Conservation (phyloP, 2,888 invertebrate genomes). For the Lycophotia porphyrea region DNA sequence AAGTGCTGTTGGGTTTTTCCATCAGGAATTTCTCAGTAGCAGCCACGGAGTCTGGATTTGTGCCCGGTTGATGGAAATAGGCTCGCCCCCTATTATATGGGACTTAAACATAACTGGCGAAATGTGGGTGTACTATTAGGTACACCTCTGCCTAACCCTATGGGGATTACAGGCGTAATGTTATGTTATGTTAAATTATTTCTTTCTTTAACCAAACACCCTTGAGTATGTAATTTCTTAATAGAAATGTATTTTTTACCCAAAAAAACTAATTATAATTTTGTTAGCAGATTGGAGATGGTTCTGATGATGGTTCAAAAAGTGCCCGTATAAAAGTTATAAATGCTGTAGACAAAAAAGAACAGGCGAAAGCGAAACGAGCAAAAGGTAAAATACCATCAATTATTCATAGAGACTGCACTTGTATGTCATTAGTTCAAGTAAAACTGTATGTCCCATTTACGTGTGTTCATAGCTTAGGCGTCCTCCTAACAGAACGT, state of each 20-base stretch:
- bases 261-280: not conserved
- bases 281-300: conserved; percentile 79
- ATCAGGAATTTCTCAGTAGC: too few species aligned
- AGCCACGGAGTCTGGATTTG: too few species aligned
- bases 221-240: not conserved
- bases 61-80: too few species aligned
- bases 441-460: conserved; percentile 42
- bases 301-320: conserved; percentile 76
- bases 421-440: conserved; percentile 41
- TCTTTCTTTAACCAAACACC: not conserved
- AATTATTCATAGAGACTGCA: conserved; percentile 22
- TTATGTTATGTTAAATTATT: too few species aligned
- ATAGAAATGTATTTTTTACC: not conserved
- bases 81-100: too few species aligned
- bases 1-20: too few species aligned
- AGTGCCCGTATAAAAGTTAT: conserved; percentile 80
- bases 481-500: not conserved
- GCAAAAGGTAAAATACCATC: conserved; percentile 63
- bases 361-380: conserved; percentile 63
- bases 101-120: too few species aligned
- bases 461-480: conserved; percentile 88
- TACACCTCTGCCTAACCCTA: too few species aligned
- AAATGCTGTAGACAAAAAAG: conserved; percentile 69
- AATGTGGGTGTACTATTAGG: too few species aligned
- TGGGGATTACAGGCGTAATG: too few species aligned